phyloP scores from a whole-genome alignment of 2,888 invertebrate genomes.

The Trachelus stipa region DNA sequence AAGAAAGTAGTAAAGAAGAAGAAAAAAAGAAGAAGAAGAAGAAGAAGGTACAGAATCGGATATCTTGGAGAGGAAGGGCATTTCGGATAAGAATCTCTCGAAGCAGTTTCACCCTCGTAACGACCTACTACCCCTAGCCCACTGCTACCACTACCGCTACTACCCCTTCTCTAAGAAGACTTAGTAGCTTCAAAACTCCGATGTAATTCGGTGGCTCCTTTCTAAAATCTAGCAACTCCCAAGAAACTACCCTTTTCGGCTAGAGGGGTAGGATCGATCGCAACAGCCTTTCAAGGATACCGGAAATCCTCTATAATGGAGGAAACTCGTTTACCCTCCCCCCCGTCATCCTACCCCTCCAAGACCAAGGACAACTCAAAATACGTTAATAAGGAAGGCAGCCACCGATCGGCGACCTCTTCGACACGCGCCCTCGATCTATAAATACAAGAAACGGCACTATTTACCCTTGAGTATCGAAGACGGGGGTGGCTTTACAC shows the following conservation, averaged over 20 bases:
- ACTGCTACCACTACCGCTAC: not conserved
- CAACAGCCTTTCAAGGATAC: not conserved
- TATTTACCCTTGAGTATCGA: not conserved
- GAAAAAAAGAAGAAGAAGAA: not conserved
- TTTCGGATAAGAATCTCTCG: slow-evolving; percentile 9
- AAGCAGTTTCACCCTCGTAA: not conserved
- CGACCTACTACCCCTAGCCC: not conserved
- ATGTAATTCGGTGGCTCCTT: slow-evolving; percentile 6
- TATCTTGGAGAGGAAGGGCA: not conserved
- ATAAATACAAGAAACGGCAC: not conserved
- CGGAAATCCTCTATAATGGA: not conserved
- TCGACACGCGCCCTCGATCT: not conserved
- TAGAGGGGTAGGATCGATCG: not conserved
- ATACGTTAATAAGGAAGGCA: not conserved
- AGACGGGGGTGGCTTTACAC: not conserved
- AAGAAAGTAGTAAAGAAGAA: slow-evolving; percentile 1
- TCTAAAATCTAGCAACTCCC: slow-evolving; percentile 12
- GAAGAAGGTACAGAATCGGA: not conserved
- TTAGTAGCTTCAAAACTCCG: not conserved
- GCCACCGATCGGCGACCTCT: not conserved
- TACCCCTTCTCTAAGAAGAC: slow-evolving; percentile 4
- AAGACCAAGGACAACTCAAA: not conserved
- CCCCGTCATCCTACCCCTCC: not conserved
- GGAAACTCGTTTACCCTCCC: not conserved
- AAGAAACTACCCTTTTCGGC: not conserved